Evolutionary conservation across 2,113 vertebrate genomes (phyloP).

Genomic region (Syngnathus typhle): DNA sequence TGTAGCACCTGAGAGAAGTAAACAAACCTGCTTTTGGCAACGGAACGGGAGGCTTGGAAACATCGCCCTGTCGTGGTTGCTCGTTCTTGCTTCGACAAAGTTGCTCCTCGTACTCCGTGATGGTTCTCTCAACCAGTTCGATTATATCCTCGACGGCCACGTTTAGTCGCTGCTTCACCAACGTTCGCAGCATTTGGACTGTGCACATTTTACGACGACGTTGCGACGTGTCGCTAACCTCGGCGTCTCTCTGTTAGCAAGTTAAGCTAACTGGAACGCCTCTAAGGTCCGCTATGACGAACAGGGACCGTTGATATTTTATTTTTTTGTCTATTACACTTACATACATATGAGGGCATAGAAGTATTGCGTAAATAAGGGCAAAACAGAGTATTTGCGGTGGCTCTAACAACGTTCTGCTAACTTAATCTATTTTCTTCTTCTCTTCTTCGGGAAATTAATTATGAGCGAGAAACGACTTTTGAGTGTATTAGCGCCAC

Average conservation of each 20-base stretch:
- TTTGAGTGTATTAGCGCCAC: neutral
- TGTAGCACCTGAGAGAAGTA: neutral
- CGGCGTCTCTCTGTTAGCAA: neutral
- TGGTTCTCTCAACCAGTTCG: neutral
- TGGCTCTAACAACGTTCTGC: neutral
- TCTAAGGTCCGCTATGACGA: neutral
- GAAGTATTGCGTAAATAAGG: neutral
- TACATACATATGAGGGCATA: neutral
- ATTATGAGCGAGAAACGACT: neutral
- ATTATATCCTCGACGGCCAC: neutral
- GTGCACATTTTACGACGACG: neutral
- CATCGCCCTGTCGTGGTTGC: neutral
- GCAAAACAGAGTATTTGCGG: neutral
- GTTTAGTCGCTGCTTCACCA: conserved; percentile 4
- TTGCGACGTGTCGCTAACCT: neutral
- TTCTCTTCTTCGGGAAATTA: neutral
- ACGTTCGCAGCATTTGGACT: neutral
- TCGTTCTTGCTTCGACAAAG: neutral
- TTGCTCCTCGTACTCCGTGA: conserved; percentile 6
- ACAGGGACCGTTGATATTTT: neutral
- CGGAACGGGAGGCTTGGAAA: neutral
- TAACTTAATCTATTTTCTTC: neutral
- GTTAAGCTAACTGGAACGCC: neutral
- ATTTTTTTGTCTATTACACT: neutral
- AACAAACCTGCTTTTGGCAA: neutral